A percentile compares a stretch with the other conserved stretches of the same genome.
Evolutionary conservation across 2,888 invertebrate species (phyloP).

Genomic region (Drosophila koepferae): DNA sequence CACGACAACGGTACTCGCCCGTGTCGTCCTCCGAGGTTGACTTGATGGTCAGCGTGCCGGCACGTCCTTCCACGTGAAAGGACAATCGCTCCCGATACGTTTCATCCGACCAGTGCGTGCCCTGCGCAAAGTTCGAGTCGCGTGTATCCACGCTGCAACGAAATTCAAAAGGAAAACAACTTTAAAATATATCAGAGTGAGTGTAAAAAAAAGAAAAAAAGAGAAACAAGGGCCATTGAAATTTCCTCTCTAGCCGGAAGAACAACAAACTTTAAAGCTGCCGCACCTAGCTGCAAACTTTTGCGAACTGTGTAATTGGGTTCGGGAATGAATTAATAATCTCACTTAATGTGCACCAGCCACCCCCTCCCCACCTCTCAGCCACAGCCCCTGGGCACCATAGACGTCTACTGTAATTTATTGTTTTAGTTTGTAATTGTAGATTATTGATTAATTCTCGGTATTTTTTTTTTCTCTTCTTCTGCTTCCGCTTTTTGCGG

Average conservation of each 20-base stretch:
- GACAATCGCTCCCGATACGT: conserved; percentile 89
- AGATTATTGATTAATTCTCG: conserved; percentile 67
- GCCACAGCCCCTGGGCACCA: background rate
- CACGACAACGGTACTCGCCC: conserved; percentile 94
- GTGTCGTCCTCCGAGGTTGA: conserved; percentile 91
- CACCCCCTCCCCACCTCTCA: background rate
- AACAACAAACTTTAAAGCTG: conserved; percentile 40
- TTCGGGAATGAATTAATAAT: conserved; percentile 75
- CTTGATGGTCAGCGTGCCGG: conserved; percentile 91
- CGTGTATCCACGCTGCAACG: conserved; percentile 86
- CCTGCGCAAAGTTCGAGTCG: conserved; percentile 85
- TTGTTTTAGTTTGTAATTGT: conserved; percentile 73
- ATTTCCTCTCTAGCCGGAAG: conserved; percentile 5
- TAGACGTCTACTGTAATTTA: conserved; percentile 56
- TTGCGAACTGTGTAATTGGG: conserved; percentile 65
- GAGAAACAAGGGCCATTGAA: background rate
- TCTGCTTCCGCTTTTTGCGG: background rate
- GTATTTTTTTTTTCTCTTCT: background rate
- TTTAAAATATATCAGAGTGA: conserved; percentile 8
- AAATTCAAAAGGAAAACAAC: conserved; percentile 27
- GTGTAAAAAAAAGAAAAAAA: background rate
- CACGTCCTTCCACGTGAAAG: conserved; percentile 90
- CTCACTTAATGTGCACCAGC: conserved; percentile 21
- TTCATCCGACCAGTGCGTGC: conserved; percentile 87
- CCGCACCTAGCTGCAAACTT: conserved; percentile 40